Percentiles rank a stretch among this genome's conserved stretches.
phyloP scores from a whole-genome alignment of 2,797 vertebrate species.

The Okamejei kenojei region DNA sequence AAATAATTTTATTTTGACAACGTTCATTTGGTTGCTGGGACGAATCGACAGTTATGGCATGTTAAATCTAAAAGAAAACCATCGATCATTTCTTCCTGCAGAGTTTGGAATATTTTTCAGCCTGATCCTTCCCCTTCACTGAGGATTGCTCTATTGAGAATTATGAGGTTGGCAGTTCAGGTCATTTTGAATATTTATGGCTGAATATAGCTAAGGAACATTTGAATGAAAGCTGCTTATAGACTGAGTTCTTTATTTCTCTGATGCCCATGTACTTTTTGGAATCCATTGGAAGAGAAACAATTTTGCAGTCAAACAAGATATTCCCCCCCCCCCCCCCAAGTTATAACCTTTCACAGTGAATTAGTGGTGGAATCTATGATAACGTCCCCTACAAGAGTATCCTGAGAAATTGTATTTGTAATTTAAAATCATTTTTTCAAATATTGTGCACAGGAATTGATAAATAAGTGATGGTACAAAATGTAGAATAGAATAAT shows the following conservation, averaged over 20 bases:
- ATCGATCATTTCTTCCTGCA: neutral
- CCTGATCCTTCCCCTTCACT: neutral
- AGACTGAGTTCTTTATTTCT: neutral
- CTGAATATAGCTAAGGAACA: neutral
- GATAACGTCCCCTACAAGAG: neutral
- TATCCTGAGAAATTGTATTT: neutral
- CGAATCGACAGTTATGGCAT: neutral
- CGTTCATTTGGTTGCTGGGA: neutral
- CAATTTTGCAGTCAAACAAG: neutral
- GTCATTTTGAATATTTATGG: conserved; percentile 1
- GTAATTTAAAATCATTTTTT: neutral
- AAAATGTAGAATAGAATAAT: neutral
- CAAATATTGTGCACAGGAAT: neutral
- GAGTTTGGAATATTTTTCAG: neutral
- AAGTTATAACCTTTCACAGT: conserved; percentile 4
- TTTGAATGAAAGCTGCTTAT: conserved; percentile 1
- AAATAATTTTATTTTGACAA: neutral
- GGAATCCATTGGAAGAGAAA: neutral
- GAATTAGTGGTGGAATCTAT: neutral
- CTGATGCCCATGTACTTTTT: neutral
- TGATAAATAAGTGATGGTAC: neutral
- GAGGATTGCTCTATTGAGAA: neutral
- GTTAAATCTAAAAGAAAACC: neutral
- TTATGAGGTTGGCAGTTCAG: neutral
- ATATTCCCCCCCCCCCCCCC: neutral